A percentile compares a stretch with the other conserved stretches of the same genome.
These are phyloP conservation scores for Silurus aristotelis DNA, from an alignment of 2,797 vertebrate genomes.

Conservation along the genomic window DNA sequence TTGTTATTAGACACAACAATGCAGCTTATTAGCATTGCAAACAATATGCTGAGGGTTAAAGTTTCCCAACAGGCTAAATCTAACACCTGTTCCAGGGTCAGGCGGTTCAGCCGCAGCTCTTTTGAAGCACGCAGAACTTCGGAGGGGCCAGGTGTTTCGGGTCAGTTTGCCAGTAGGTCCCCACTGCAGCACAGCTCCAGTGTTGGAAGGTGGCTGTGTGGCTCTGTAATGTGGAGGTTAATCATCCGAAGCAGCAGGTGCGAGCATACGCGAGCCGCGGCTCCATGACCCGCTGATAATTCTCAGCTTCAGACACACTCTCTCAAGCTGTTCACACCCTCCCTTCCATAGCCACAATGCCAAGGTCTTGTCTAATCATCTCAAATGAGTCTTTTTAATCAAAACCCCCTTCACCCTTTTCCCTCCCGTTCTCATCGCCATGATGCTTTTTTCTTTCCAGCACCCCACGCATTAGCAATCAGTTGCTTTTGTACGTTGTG, in stretches of 20 bases:
- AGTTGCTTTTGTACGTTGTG: conserved; percentile 19
- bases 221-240: conserved; percentile 43
- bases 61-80: conserved; percentile 29
- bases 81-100: conserved; percentile 38
- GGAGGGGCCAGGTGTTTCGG: conserved; percentile 25
- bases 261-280: conserved; percentile 23
- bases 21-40: not conserved
- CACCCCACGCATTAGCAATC: conserved; percentile 16
- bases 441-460: conserved; percentile 14
- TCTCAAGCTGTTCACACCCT: conserved; percentile 35
- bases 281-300: conserved; percentile 28
- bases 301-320: conserved; percentile 3
- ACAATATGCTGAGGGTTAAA: conserved; percentile 11
- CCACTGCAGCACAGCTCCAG: conserved; percentile 30
- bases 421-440: not conserved
- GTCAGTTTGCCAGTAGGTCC: conserved; percentile 24
- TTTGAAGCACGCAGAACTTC: not conserved
- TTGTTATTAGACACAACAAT: not conserved
- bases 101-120: not conserved
- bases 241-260: conserved; percentile 38
- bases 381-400: conserved; percentile 55
- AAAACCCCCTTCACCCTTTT: conserved; percentile 27
- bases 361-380: conserved; percentile 47
- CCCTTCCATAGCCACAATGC: conserved; percentile 55
- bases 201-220: conserved; percentile 37